Conservation (phyloP, 2,888 invertebrate species). For the Frankliniella fusca region DNA sequence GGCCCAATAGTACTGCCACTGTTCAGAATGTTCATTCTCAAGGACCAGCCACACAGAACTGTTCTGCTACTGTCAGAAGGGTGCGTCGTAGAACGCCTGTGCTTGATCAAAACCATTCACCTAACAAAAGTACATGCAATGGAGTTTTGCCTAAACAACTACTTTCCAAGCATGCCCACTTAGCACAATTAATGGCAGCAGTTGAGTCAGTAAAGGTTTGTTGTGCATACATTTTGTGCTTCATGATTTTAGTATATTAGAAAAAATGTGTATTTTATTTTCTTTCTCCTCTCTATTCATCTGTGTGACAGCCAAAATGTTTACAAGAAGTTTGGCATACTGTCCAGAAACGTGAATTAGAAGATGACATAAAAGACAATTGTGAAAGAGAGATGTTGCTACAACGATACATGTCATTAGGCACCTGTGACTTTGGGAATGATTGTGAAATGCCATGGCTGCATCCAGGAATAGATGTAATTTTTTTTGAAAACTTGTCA, state of each 20-base stretch:
- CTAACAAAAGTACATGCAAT: not conserved
- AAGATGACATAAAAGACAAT: not conserved
- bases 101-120: no score
- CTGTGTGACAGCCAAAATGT: not conserved
- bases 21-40: no score
- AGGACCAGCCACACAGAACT: no score
- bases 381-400: not conserved
- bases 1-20: not conserved
- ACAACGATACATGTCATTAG: not conserved
- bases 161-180: not conserved
- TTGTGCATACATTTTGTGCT: not conserved
- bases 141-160: not conserved
- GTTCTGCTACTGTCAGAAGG: no score
- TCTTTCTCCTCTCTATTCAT: no score
- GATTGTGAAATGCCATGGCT: conserved; percentile 17
- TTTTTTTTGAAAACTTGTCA: not conserved
- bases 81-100: no score
- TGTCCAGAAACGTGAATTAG: not conserved
- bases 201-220: not conserved
- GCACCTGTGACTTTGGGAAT: not conserved
- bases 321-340: conserved; percentile 9
- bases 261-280: no score
- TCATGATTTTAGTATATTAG: not conserved
- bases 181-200: not conserved
- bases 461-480: not conserved